Conservation (phyloP, 2,888 invertebrate species). For the Sinodicranocentrus sp. region DNA sequence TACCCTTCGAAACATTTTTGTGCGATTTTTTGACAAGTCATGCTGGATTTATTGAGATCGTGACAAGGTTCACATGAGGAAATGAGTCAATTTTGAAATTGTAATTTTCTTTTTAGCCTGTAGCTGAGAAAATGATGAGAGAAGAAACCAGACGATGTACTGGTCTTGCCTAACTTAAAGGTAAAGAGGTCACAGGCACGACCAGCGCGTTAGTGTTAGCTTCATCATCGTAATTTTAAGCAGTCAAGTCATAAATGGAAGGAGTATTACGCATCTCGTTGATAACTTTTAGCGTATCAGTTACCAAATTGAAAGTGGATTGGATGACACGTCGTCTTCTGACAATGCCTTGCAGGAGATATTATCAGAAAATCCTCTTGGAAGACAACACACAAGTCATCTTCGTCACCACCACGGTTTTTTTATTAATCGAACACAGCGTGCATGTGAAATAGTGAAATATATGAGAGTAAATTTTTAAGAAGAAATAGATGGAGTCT, state of each 20-base stretch:
- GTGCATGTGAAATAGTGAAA: slow-evolving; percentile 6
- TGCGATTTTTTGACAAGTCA: slow-evolving; percentile 19
- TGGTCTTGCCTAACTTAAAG: slow-evolving; percentile 43
- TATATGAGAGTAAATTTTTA: neutral
- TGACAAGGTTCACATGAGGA: slow-evolving; percentile 42
- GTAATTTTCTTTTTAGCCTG: slow-evolving; percentile 19
- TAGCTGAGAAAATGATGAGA: slow-evolving; percentile 14
- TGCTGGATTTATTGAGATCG: slow-evolving; percentile 40
- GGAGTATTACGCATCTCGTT: slow-evolving; percentile 1
- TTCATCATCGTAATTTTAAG: slow-evolving; percentile 2
- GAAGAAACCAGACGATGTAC: neutral
- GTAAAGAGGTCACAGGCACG: slow-evolving; percentile 54
- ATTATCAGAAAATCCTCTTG: slow-evolving; percentile 3
- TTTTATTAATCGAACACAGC: neutral
- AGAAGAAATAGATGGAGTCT: neutral
- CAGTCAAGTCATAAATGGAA: too few species aligned
- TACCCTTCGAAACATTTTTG: neutral
- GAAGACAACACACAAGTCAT: neutral
- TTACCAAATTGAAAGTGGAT: slow-evolving; percentile 22
- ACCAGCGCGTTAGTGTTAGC: slow-evolving; percentile 2
- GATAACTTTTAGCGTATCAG: slow-evolving; percentile 5
- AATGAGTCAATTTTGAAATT: slow-evolving; percentile 44
- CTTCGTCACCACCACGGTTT: too few species aligned
- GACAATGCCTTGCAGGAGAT: neutral
- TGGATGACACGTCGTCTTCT: neutral